Evolutionary conservation across 2,113 vertebrate species (phyloP), one percentile per base, ranked within the genome.

Genomic region (Circaetus gallicus): DNA sequence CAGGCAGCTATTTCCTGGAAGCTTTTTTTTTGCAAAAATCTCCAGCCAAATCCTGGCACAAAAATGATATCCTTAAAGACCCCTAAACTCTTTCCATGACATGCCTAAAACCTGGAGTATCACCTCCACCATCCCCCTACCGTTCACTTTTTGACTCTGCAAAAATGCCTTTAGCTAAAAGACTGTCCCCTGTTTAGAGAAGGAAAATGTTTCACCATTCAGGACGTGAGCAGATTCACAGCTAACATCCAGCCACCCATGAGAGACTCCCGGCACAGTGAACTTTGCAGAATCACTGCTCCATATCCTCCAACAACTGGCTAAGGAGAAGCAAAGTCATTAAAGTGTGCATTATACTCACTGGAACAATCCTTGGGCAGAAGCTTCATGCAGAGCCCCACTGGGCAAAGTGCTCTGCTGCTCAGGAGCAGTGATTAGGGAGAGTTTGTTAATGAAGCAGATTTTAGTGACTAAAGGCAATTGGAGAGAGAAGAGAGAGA

Each of bases 381-480:
- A 63, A 89, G 90, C 93, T 93, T 62, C 82, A 65, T 7, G 34
- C 82, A 80, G 71, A 93, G 90, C 92, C 91, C 93, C 94, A 34
- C 63, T 67, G 93, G 95, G 95, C 76, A 95, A 89, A 93, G 87
- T 28, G 93, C 90, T 96, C 34, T 0, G 1, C 92, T 92, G 94
- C 94, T 93, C 90, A 5, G 79, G 81, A 91, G 86, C 31, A 2
- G 85, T 88, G 85, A 96, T 97, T 95, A 95, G 93, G 76, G 61
- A 81, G 79, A 80, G 82, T 52, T 83, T 96, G 85, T 95, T 97
- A 97, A 96, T 94, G 96, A 97, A 83, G 93, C 90, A 89, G 92
- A 72, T 86, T 95, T 91, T 63, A 71, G 89, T 66, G 89, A 86
- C 92, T 86, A 25, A 70, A 92, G 81, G 90, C 72, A n/a, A 95